Conservation (phyloP, 2,797 vertebrate genomes). For the Scleropages formosus region DNA sequence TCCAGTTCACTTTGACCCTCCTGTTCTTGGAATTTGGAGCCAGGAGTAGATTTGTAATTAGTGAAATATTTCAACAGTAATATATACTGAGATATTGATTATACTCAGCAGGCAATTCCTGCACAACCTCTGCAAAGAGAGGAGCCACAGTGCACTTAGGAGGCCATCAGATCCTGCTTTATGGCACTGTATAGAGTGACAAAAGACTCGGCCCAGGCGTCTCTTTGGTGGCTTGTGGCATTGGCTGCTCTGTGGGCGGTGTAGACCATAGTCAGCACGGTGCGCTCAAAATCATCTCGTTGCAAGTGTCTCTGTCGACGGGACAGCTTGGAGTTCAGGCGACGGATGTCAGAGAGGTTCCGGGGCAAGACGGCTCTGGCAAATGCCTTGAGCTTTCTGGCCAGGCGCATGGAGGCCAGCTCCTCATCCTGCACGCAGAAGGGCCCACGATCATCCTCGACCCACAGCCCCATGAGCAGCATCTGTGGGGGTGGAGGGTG, state of each 20-base stretch:
- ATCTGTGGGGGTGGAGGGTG: slow-evolving; percentile 64
- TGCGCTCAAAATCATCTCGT: slow-evolving; percentile 81
- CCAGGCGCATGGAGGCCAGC: slow-evolving; percentile 76
- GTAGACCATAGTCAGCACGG: slow-evolving; percentile 77
- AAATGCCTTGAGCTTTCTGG: slow-evolving; percentile 65
- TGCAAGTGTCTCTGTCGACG: slow-evolving; percentile 59
- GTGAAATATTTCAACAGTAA: too few species aligned
- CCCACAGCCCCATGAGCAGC: slow-evolving; percentile 71
- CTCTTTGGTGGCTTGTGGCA: slow-evolving; percentile 66
- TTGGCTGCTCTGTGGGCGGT: slow-evolving; percentile 62
- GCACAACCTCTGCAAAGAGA: neutral
- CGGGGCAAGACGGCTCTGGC: slow-evolving; percentile 78
- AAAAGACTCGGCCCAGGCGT: slow-evolving; percentile 75
- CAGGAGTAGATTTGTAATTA: too few species aligned
- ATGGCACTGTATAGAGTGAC: slow-evolving; percentile 75
- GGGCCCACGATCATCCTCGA: slow-evolving; percentile 58
- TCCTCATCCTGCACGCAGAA: slow-evolving; percentile 80
- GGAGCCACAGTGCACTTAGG: neutral
- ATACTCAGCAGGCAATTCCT: neutral
- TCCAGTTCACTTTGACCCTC: too few species aligned
- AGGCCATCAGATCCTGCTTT: slow-evolving; percentile 67
- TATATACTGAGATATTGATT: too few species aligned
- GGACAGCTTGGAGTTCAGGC: slow-evolving; percentile 66
- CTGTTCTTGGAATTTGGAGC: too few species aligned
- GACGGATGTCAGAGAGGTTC: slow-evolving; percentile 70